These are phyloP conservation scores for Drosophila koepferae DNA, from an alignment of 2,888 invertebrate species.

Conservation along the genomic window DNA sequence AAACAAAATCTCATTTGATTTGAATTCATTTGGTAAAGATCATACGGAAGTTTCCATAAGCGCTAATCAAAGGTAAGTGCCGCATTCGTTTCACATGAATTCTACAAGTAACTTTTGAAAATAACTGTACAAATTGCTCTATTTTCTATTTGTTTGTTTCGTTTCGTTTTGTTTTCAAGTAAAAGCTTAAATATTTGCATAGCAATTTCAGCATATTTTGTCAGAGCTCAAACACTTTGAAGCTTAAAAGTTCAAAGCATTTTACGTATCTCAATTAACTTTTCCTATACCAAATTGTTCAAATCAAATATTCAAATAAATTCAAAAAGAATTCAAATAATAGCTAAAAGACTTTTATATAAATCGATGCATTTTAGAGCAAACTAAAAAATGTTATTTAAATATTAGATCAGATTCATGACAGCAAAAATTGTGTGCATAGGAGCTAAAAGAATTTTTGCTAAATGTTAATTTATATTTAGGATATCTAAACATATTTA, in stretches of 20 bases:
- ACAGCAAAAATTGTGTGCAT: not conserved
- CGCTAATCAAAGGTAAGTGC: constrained; percentile 85
- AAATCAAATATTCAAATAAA: not conserved
- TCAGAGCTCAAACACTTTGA: not conserved
- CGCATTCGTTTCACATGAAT: constrained; percentile 12
- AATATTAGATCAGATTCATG: not conserved
- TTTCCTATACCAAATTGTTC: not conserved
- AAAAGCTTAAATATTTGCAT: not conserved
- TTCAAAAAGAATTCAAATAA: not conserved
- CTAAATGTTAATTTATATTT: not conserved
- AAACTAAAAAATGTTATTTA: not conserved
- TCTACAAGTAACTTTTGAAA: constrained; percentile 17
- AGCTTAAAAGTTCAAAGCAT: not conserved
- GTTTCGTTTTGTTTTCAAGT: not conserved
- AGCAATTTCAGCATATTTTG: not conserved
- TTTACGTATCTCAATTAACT: not conserved
- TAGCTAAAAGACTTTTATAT: not conserved
- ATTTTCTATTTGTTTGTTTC: not conserved
- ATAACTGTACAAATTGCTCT: constrained; percentile 1
- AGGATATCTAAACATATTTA: not conserved
- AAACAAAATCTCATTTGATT: constrained; percentile 53
- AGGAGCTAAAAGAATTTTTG: not conserved
- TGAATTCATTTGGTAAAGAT: constrained; percentile 79
- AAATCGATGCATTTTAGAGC: not conserved
- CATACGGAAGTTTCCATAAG: constrained; percentile 85